Evolutionary conservation across 2,113 vertebrate species (phyloP).

Genomic region (Spermophilus dauricus): DNA sequence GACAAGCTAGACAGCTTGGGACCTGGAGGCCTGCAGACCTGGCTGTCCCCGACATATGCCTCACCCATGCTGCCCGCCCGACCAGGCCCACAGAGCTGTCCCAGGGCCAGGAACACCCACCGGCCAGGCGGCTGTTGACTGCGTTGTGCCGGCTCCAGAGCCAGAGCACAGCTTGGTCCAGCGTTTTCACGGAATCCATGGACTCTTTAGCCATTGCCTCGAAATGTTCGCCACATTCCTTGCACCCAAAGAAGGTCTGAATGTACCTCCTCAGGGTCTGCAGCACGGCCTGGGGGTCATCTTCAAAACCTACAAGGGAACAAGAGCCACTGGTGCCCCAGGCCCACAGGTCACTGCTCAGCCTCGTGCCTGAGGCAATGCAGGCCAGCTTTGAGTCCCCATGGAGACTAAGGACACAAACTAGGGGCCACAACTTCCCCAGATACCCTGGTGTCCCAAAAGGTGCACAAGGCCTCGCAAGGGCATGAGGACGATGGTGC

Average conservation of each 20-base stretch:
- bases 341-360: background rate
- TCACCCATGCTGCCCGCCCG: background rate
- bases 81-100: background rate
- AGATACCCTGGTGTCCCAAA: background rate
- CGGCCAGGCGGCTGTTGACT: conserved; percentile 93
- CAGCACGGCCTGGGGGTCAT: conserved; percentile 89
- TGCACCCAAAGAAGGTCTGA: conserved; percentile 94
- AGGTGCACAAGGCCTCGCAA: no score
- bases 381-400: background rate
- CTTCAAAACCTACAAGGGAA: conserved; percentile 88
- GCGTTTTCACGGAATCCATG: conserved; percentile 86
- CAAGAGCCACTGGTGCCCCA: no score
- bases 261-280: conserved; percentile 93
- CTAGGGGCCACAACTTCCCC: no score
- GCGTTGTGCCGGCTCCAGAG: conserved; percentile 97
- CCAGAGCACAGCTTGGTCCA: conserved; percentile 93
- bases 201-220: conserved; percentile 92
- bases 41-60: background rate
- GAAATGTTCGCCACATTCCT: conserved; percentile 94
- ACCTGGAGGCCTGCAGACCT: no score
- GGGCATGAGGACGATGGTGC: background rate
- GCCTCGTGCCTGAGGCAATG: fast-evolving
- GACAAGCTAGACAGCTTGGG: fast-evolving
- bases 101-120: conserved; percentile 77
- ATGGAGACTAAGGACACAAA: no score